Base-by-base conservation (phyloP, 1,140 invertebrate genomes). In the Scylla paramamosain region DNA sequence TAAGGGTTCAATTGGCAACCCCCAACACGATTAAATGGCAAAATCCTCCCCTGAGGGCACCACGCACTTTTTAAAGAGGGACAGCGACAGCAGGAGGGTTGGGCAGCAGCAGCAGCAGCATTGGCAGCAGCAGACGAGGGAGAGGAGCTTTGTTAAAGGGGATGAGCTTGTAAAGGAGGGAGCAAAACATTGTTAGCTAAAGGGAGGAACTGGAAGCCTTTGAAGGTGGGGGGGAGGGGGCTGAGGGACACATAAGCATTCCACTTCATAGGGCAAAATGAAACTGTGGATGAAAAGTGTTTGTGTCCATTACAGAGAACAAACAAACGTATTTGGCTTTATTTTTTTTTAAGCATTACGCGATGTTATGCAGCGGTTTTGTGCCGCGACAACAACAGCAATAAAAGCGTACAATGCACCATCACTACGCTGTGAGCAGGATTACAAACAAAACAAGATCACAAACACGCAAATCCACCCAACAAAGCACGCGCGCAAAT, bases 111-210 rank as follows among this genome's bases (percentile, higher is more conserved):
- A 77, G 67, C 67, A 77, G 67, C 67, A 77, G 67, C 67, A 77
- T 12, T 20, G 20, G 67, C 67, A n/a, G 52, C 52, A 59, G 52
- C 52, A 59, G 67, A 77, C 20, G 67, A 77, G 67, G 67, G 67
- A 77, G 67, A 77, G 67, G 67, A 77, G 67, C 52, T 59, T 59
- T 59, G 67, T 77, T 77, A 77, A 77, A 77, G 67, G 67, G 67
- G 67, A 77, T 77, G 67, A 77, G 67, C 67, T 77, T 77, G 67
- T 77, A 77, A 77, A 77, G 25, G 67, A 77, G 67, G 67, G 67
- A 77, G 67, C 67, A 77, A 77, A 77, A 77, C 67, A 77, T 77
- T 77, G 67, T 77, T 77, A 77, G 67, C 67, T 3, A 77, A 20
- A n/a, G 67, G 67, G 67, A 77, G 67, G 67, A 77, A n/a, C 20